These are phyloP conservation scores for Anhinga anhinga DNA, from an alignment of 2,113 vertebrate species.

Conservation along the genomic window DNA sequence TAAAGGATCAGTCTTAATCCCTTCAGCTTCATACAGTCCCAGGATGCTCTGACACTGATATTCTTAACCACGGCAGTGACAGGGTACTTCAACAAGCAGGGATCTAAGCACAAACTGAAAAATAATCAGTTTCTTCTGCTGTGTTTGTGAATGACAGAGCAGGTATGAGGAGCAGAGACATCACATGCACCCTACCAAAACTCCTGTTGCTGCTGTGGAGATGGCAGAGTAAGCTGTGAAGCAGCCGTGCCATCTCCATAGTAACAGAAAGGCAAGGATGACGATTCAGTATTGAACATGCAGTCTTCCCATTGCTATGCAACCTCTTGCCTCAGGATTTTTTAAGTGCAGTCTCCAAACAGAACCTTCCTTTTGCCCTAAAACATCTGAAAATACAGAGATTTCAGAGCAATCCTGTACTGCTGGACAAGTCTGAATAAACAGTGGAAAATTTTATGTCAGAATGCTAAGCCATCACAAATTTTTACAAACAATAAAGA, in stretches of 20 bases:
- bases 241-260: slow-evolving; percentile 52
- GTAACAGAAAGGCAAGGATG: slow-evolving; percentile 34
- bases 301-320: slow-evolving; percentile 13
- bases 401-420: neutral
- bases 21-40: neutral
- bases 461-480: neutral
- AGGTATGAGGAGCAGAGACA: slow-evolving; percentile 2
- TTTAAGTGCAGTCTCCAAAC: neutral
- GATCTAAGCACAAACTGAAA: neutral
- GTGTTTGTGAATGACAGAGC: neutral
- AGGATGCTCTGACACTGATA: neutral
- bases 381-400: neutral
- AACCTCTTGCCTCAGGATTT: slow-evolving; percentile 29
- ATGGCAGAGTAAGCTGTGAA: neutral
- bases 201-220: slow-evolving; percentile 52
- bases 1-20: neutral
- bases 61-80: neutral
- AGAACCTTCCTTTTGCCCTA: neutral
- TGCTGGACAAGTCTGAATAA: neutral
- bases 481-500: neutral
- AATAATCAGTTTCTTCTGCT: neutral
- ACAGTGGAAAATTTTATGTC: neutral
- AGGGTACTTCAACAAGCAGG: neutral
- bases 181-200: slow-evolving; percentile 17
- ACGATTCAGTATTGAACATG: neutral